A percentile compares a stretch with the other conserved stretches of the same genome.
These are phyloP conservation scores for Embiotoca jacksoni DNA, from an alignment of 2,113 vertebrate genomes.

Conservation along the genomic window DNA sequence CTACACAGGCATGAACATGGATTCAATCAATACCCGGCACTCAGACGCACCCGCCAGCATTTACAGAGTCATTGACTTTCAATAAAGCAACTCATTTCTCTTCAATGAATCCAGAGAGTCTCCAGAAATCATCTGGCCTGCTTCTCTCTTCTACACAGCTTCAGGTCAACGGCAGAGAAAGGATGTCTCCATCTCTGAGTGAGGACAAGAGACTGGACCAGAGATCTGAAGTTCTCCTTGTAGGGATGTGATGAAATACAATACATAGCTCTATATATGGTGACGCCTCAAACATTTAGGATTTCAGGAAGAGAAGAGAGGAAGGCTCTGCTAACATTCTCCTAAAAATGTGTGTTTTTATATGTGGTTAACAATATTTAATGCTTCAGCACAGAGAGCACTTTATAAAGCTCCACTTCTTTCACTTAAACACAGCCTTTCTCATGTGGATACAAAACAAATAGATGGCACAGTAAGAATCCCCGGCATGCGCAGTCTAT, in stretches of 20 bases:
- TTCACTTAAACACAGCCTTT: conserved; percentile 32
- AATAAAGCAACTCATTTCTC: conserved; percentile 33
- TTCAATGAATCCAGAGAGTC: conserved; percentile 18
- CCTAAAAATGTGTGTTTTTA: conserved; percentile 16
- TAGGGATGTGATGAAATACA: conserved; percentile 55
- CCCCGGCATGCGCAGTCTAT: conserved; percentile 58
- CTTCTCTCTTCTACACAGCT: background rate
- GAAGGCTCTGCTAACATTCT: conserved; percentile 16
- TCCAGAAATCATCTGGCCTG: conserved; percentile 25
- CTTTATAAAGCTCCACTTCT: conserved; percentile 26
- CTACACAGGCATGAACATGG: conserved; percentile 2
- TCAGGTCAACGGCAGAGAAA: conserved; percentile 36
- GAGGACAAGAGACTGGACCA: conserved; percentile 11
- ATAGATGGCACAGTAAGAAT: conserved; percentile 61
- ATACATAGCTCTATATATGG: conserved; percentile 54
- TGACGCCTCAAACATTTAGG: conserved; percentile 29
- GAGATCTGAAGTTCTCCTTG: conserved; percentile 44
- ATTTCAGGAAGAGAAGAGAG: conserved; percentile 27
- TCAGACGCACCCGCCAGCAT: conserved; percentile 35
- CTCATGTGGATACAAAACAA: conserved; percentile 61
- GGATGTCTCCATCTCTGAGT: conserved; percentile 12
- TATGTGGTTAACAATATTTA: conserved; percentile 23
- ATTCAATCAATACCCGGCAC: conserved; percentile 15
- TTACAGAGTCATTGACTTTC: conserved; percentile 43
- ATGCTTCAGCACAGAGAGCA: conserved; percentile 31